These are phyloP conservation scores for Etheostoma perlongum DNA, from an alignment of 2,797 vertebrate genomes.

Conservation along the genomic window DNA sequence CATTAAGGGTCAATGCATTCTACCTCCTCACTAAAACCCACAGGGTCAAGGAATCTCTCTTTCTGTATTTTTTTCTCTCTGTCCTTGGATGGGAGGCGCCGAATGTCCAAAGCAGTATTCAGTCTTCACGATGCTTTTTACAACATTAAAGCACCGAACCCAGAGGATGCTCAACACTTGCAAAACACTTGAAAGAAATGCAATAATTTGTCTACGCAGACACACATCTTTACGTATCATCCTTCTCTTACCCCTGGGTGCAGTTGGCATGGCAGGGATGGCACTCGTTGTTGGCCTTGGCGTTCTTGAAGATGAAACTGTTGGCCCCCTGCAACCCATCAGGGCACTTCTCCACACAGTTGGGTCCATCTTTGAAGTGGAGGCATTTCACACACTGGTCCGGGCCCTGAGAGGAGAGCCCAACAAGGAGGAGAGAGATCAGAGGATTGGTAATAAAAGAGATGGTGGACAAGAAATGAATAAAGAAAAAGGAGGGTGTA, in stretches of 20 bases:
- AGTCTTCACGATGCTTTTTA: constrained; percentile 27
- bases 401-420: constrained; percentile 86
- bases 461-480: constrained; percentile 21
- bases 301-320: constrained; percentile 98
- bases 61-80: neutral
- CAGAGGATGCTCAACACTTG: neutral
- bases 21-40: neutral
- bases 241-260: constrained; percentile 92
- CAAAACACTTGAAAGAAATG: constrained; percentile 28
- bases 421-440: constrained; percentile 20
- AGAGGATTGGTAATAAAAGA: constrained; percentile 23
- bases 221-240: constrained; percentile 15
- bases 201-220: constrained; percentile 7
- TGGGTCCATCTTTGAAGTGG: constrained; percentile 97
- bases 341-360: constrained; percentile 97
- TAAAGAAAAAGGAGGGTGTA: constrained; percentile 22
- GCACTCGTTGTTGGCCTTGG: constrained; percentile 94
- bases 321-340: constrained; percentile 95
- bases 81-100: neutral
- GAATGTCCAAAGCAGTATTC: neutral
- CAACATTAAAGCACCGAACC: constrained; percentile 7
- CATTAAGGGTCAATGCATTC: constrained; percentile 48
- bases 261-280: constrained; percentile 96
- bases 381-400: constrained; percentile 95
- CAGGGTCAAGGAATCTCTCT: constrained; percentile 20